These are phyloP conservation scores for Turnix velox DNA, from an alignment of 2,113 vertebrate species.

Conservation along the genomic window DNA sequence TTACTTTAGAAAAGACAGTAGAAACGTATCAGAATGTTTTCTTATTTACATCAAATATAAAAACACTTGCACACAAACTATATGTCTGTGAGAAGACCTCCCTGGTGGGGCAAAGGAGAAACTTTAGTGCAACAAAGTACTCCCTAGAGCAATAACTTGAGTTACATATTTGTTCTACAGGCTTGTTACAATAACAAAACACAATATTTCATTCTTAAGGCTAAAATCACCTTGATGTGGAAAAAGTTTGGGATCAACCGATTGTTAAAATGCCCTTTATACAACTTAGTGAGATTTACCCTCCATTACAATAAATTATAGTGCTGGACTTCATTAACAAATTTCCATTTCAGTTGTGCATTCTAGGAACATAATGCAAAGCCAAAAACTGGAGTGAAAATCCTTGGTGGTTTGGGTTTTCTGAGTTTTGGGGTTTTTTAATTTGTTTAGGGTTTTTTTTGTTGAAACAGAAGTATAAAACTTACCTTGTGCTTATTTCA, in stretches of 20 bases:
- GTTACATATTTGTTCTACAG: neutral
- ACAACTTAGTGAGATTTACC: neutral
- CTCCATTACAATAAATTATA: neutral
- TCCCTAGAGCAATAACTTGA: neutral
- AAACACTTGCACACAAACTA: neutral
- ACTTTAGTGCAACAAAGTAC: neutral
- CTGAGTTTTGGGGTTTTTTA: neutral
- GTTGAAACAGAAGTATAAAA: neutral
- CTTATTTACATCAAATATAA: neutral
- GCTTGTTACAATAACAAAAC: neutral
- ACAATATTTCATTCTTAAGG: neutral
- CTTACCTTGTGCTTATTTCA: neutral
- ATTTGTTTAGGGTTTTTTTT: neutral
- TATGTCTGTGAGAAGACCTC: neutral
- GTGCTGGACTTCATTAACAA: neutral
- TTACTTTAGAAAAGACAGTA: neutral
- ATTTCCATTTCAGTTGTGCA: neutral
- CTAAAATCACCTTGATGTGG: neutral
- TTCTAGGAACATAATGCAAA: neutral
- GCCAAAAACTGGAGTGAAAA: neutral
- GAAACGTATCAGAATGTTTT: neutral
- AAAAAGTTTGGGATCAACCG: neutral
- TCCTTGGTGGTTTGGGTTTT: neutral
- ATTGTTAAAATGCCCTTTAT: neutral
- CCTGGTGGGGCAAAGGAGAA: neutral